phyloP scores from a whole-genome alignment of 2,113 vertebrate species.

The Phoxinus phoxinus region DNA sequence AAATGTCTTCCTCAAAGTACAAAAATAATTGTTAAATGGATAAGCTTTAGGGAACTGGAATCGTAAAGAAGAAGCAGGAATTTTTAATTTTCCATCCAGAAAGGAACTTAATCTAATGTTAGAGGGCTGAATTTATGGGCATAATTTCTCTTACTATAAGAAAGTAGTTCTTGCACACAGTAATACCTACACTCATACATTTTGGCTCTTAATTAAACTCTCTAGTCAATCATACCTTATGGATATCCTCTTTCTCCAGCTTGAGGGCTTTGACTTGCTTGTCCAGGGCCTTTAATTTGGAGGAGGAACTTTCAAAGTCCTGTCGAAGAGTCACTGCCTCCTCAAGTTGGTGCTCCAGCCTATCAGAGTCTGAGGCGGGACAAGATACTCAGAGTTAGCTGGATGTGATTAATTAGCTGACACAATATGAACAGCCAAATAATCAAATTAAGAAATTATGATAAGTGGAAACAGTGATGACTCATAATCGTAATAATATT shows the following conservation, averaged over 20 bases:
- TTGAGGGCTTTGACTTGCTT: constrained; percentile 85
- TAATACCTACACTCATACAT: not conserved
- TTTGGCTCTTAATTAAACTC: not conserved
- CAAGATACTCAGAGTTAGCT: constrained; percentile 8
- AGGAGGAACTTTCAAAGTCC: constrained; percentile 87
- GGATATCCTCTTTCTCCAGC: constrained; percentile 92
- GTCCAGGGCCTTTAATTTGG: constrained; percentile 87
- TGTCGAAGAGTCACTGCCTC: constrained; percentile 86
- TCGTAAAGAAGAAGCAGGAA: not conserved
- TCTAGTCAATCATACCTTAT: constrained; percentile 83
- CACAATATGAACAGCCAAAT: not conserved
- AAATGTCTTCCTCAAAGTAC: not conserved
- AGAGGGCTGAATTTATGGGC: not conserved
- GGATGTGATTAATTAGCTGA: not conserved
- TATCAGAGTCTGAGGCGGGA: constrained; percentile 81
- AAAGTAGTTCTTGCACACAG: not conserved
- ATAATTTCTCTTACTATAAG: not conserved
- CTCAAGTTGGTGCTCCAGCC: constrained; percentile 90
- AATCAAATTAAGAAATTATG: not conserved
- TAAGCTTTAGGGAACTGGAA: not conserved
- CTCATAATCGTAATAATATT: not conserved
- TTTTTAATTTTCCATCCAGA: not conserved
- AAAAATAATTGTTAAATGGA: not conserved
- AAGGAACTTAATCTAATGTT: not conserved
- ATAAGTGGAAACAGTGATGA: not conserved